These are phyloP conservation scores for Phenganax marumi DNA, from an alignment of 92 coral and sea anemone species.

Conservation along the genomic window DNA sequence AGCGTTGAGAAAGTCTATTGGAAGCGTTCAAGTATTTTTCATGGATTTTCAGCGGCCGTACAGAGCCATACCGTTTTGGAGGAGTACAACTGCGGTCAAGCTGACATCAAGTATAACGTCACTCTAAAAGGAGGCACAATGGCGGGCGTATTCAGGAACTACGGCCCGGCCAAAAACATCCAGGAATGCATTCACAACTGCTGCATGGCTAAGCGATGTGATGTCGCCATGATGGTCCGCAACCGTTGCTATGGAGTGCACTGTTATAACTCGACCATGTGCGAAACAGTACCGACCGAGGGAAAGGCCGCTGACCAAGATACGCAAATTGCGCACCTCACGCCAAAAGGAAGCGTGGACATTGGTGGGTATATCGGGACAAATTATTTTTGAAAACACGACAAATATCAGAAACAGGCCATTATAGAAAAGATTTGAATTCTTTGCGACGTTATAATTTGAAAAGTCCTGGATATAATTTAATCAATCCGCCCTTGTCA, in stretches of 20 bases:
- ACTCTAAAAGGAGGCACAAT: conserved; percentile 79
- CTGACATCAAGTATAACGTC: conserved; percentile 82
- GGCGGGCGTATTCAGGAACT: conserved; percentile 80
- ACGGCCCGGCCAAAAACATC: conserved; percentile 80
- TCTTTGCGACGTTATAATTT: too few species aligned
- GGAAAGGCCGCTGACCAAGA: conserved; percentile 65
- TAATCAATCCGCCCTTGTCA: too few species aligned
- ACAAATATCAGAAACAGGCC: too few species aligned
- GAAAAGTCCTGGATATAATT: too few species aligned
- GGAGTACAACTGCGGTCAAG: conserved; percentile 89
- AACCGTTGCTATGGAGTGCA: conserved; percentile 80
- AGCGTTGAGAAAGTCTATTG: not conserved
- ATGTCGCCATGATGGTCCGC: conserved; percentile 96
- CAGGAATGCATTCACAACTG: conserved; percentile 95
- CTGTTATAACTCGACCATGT: conserved; percentile 79
- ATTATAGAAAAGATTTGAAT: too few species aligned
- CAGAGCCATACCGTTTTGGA: conserved; percentile 79
- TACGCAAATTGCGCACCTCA: conserved; percentile 84
- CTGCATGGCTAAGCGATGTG: conserved; percentile 78
- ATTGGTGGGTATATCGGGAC: conserved; percentile 55
- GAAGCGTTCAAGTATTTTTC: not conserved
- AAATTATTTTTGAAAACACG: too few species aligned
- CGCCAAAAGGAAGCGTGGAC: conserved; percentile 72
- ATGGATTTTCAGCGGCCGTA: conserved; percentile 24
- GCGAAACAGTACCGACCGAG: conserved; percentile 89